Conservation (phyloP, 2,888 invertebrate genomes). For the Leucophenga montana region DNA sequence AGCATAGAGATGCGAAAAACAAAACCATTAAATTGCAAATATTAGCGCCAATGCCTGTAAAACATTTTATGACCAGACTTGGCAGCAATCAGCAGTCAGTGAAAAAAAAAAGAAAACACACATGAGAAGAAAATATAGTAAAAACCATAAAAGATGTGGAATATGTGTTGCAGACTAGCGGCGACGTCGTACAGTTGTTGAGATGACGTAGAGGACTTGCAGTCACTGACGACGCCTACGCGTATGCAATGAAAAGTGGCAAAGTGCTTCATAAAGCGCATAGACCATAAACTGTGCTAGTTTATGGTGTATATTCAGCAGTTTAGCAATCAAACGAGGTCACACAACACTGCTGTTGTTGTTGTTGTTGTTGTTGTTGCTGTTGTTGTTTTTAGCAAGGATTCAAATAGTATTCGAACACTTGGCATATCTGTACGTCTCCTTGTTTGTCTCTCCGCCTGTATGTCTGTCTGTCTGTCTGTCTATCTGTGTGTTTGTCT, state of each 20-base stretch:
- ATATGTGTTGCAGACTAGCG: conserved; percentile 47
- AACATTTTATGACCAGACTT: conserved; percentile 32
- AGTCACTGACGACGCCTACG: conserved; percentile 34
- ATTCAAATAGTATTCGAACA: background rate
- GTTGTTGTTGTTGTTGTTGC: no score
- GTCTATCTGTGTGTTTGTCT: background rate
- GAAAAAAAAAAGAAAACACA: no score
- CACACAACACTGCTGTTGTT: no score
- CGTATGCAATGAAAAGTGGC: conserved; percentile 65
- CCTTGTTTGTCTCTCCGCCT: background rate
- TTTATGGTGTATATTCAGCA: conserved; percentile 56
- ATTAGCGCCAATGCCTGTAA: conserved; percentile 52
- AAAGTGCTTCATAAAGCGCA: conserved; percentile 35
- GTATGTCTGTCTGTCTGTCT: background rate
- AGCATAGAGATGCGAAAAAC: background rate
- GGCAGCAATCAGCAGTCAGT: conserved; percentile 35
- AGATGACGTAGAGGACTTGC: background rate
- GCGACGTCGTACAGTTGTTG: conserved; percentile 37
- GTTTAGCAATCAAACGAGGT: conserved; percentile 30
- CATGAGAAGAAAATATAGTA: no score
- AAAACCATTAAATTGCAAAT: conserved; percentile 61
- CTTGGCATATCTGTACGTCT: background rate
- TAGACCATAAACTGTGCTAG: conserved; percentile 60
- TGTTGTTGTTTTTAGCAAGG: background rate
- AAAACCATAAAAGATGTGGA: no score